Percentiles rank a stretch among this genome's conserved stretches.
These are phyloP conservation scores for Neodon shergylaensis DNA, from an alignment of 2,113 vertebrate species.

Conservation along the genomic window DNA sequence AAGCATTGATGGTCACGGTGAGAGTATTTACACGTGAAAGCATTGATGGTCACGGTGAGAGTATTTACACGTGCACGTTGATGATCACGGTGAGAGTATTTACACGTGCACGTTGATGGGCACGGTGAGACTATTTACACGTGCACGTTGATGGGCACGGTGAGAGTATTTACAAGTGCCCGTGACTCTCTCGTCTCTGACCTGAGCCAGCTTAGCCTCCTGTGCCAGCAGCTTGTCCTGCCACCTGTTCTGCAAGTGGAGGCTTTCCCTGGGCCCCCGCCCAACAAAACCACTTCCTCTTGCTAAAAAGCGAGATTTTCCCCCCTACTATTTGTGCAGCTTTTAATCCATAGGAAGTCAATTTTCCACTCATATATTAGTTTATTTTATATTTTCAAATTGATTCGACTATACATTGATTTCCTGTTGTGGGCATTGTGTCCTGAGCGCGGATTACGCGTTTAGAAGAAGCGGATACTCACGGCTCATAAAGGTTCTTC, in stretches of 20 bases:
- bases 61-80: background rate
- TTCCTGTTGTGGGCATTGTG: constrained; percentile 95
- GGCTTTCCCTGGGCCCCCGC: background rate
- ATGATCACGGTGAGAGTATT: background rate
- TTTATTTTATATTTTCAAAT: constrained; percentile 99
- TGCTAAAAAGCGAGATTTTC: constrained; percentile 82
- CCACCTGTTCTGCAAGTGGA: background rate
- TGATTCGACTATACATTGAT: constrained; percentile 96
- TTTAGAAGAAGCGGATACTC: constrained; percentile 95
- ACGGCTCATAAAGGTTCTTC: constrained; percentile 90
- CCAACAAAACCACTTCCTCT: constrained; percentile 73
- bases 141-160: background rate
- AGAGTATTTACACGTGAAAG: background rate
- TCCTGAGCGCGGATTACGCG: constrained; percentile 95
- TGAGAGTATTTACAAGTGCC: constrained; percentile 36
- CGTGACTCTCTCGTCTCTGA: background rate
- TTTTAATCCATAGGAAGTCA: constrained; percentile 97
- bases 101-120: background rate
- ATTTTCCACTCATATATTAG: constrained; percentile 91
- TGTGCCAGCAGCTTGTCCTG: too few relatives aligned
- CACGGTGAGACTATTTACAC: background rate
- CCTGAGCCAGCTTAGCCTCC: background rate
- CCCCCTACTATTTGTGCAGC: constrained; percentile 82
- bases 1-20: background rate
- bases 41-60: background rate